phyloP scores from a whole-genome alignment of 2,888 invertebrate species.

The Rhodophaea formosa region DNA sequence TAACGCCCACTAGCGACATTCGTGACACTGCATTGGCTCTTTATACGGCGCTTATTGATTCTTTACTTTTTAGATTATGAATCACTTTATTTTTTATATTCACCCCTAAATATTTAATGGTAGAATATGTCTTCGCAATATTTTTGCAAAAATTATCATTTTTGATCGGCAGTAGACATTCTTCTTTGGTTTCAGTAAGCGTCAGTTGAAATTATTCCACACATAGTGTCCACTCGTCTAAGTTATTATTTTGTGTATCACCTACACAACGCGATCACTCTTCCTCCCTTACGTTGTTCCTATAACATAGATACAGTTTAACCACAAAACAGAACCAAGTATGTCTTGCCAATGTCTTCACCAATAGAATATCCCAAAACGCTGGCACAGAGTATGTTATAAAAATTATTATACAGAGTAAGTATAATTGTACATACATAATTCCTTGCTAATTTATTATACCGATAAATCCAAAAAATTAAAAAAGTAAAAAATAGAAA shows the following conservation, averaged over 20 bases:
- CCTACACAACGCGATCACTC: conserved; percentile 11
- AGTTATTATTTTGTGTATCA: conserved; percentile 37
- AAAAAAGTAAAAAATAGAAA: too few relatives aligned
- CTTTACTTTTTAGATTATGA: not conserved
- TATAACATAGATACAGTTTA: not conserved
- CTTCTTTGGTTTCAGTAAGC: not conserved
- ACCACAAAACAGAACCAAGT: not conserved
- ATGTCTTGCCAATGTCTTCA: not conserved
- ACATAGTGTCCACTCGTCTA: conserved; percentile 33
- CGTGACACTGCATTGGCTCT: conserved; percentile 19
- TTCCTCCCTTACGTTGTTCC: conserved; percentile 28
- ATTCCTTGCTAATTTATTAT: not conserved
- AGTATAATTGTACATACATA: not conserved
- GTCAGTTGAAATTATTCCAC: conserved; percentile 8
- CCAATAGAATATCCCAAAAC: not conserved
- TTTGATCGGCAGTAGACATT: not conserved
- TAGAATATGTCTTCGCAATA: not conserved
- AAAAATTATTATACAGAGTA: not conserved
- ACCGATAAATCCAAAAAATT: too few relatives aligned
- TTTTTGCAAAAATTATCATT: not conserved
- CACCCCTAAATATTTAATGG: not conserved
- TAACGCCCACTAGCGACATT: conserved; percentile 14
- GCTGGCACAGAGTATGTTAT: not conserved
- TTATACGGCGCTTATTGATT: conserved; percentile 9
- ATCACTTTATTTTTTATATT: not conserved